Evolutionary conservation across 2,888 invertebrate genomes (phyloP).

Genomic region (Galeruca laticollis): DNA sequence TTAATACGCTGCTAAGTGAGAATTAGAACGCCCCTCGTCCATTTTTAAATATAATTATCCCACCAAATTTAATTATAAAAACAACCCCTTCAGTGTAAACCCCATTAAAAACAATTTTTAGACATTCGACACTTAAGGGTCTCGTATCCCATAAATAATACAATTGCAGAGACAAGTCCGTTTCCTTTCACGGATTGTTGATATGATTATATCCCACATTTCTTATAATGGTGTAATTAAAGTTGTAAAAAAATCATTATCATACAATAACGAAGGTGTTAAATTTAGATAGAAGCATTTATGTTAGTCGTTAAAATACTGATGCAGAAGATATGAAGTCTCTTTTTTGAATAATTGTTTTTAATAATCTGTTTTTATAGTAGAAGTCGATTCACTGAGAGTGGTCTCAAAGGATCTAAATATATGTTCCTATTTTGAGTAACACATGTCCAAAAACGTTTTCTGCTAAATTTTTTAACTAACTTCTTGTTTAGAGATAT

Average conservation of each 20-base stretch:
- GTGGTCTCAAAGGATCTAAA: too few species aligned
- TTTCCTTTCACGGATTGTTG: background rate
- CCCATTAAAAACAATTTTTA: slow-evolving; percentile 41
- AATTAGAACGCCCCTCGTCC: background rate
- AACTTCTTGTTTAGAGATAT: too few species aligned
- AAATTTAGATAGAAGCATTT: slow-evolving; percentile 8
- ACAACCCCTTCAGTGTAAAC: slow-evolving; percentile 33
- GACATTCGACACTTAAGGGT: slow-evolving; percentile 22
- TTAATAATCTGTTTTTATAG: too few species aligned
- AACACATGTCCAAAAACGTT: too few species aligned
- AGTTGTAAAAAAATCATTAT: slow-evolving; percentile 11
- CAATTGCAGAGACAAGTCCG: background rate
- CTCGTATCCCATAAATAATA: slow-evolving; percentile 33
- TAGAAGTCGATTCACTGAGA: too few species aligned
- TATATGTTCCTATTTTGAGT: too few species aligned
- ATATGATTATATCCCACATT: slow-evolving; percentile 3
- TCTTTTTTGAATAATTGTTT: background rate
- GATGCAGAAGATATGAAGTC: background rate
- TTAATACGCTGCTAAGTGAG: too few species aligned
- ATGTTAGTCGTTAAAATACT: background rate
- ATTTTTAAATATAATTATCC: slow-evolving; percentile 16
- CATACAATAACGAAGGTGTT: slow-evolving; percentile 12
- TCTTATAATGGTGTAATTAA: background rate
- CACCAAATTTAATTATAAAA: slow-evolving; percentile 30
- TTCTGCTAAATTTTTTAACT: too few species aligned